A percentile compares a stretch with the other conserved stretches of the same genome.
phyloP scores from a whole-genome alignment of 1,140 invertebrate genomes.

The Macrocentrus cingulum region DNA sequence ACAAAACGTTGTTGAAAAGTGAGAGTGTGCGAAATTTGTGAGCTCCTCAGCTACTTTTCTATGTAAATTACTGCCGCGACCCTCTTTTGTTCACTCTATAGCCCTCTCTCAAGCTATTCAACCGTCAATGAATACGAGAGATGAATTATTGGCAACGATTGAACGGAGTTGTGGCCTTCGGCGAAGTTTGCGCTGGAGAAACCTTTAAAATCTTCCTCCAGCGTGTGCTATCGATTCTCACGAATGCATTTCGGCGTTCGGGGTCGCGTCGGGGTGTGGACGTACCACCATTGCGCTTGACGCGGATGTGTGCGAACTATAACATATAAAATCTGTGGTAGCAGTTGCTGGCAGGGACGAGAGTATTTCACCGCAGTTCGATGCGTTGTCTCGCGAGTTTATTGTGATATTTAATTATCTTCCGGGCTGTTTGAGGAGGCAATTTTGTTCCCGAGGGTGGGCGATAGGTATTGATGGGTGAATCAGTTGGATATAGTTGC shows the following conservation, averaged over 20 bases:
- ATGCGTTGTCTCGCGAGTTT: too few relatives aligned
- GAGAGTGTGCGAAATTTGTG: background rate
- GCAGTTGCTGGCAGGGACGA: too few relatives aligned
- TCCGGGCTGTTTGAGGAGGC: too few relatives aligned
- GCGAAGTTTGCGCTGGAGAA: conserved; percentile 9
- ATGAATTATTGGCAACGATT: conserved; percentile 17
- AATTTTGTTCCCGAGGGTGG: too few relatives aligned
- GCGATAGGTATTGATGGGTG: too few relatives aligned
- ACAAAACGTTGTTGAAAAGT: too few relatives aligned
- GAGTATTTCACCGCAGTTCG: too few relatives aligned
- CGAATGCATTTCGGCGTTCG: background rate
- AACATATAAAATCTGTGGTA: too few relatives aligned
- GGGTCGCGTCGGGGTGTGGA: background rate
- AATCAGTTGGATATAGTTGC: too few relatives aligned
- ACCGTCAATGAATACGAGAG: conserved; percentile 17
- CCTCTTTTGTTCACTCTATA: background rate
- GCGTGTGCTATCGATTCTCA: conserved; percentile 11
- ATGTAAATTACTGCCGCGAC: conserved; percentile 8
- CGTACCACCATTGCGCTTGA: too few relatives aligned
- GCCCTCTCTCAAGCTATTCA: background rate
- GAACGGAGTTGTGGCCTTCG: conserved; percentile 9
- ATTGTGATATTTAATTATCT: too few relatives aligned
- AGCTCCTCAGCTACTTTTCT: background rate
- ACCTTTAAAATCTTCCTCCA: conserved; percentile 12
- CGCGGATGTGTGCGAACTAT: too few relatives aligned